Conservation (phyloP, 2,797 vertebrate genomes). For the Petrocephalus sullivani region DNA sequence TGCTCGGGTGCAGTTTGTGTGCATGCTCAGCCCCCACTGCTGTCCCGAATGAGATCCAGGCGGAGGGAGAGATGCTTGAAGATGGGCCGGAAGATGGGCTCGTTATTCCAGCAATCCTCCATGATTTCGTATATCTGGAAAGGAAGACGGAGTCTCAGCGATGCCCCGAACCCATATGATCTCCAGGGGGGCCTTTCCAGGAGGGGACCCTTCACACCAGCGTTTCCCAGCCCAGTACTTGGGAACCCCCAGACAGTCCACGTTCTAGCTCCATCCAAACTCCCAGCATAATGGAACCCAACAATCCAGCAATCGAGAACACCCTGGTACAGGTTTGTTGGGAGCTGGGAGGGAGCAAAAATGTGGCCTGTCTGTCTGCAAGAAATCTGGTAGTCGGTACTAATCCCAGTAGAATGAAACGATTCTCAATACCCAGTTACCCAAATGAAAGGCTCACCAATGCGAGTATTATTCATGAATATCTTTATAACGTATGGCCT, state of each 20-base stretch:
- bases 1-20: not conserved
- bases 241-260: not conserved
- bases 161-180: not conserved
- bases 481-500: not conserved
- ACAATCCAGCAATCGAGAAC: not conserved
- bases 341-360: not conserved
- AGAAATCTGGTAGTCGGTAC: too few relatives aligned
- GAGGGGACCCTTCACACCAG: too few relatives aligned
- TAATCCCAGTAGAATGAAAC: too few relatives aligned
- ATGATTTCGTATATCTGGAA: slow-evolving; percentile 79
- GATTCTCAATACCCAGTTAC: too few relatives aligned
- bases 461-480: not conserved
- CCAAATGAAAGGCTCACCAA: not conserved
- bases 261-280: not conserved
- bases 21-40: slow-evolving; percentile 59
- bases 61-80: slow-evolving; percentile 73
- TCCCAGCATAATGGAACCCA: not conserved
- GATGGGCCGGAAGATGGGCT: slow-evolving; percentile 67
- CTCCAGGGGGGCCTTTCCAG: too few relatives aligned
- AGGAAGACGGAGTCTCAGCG: not conserved
- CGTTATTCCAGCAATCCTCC: slow-evolving; percentile 83
- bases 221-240: not conserved
- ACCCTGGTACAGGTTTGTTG: not conserved
- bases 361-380: not conserved
- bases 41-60: slow-evolving; percentile 74